Percentiles rank a stretch among this genome's conserved stretches.
Evolutionary conservation across 1,140 invertebrate genomes (phyloP).

Genomic region (Listronotus oregonensis): DNA sequence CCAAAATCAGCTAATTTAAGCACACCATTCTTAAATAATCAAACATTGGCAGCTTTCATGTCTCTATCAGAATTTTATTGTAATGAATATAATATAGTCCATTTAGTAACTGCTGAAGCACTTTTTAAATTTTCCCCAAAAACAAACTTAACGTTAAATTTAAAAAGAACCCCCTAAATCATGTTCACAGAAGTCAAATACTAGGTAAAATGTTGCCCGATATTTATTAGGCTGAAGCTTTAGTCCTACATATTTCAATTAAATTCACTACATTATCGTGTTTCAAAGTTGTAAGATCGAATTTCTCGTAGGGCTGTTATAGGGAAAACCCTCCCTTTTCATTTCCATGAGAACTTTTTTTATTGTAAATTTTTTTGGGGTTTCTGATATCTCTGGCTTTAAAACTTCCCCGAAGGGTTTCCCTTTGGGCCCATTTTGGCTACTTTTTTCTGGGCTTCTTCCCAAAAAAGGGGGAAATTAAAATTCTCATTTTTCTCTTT

Average conservation of each 20-base stretch:
- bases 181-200: constrained; percentile 99
- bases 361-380: constrained; percentile 89
- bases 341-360: constrained; percentile 99
- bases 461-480: constrained; percentile 88
- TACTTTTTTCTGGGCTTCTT: constrained; percentile 90
- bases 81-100: constrained; percentile 97
- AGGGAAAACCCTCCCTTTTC: constrained; percentile 99
- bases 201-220: constrained; percentile 93
- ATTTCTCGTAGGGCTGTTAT: constrained; percentile 98
- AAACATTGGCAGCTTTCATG: constrained; percentile 99
- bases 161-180: constrained; percentile 97
- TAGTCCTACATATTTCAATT: constrained; percentile 94
- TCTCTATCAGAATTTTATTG: constrained; percentile 95
- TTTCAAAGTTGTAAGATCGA: constrained; percentile 95
- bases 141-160: constrained; percentile 95
- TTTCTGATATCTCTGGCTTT: constrained; percentile 89
- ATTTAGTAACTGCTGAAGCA: constrained; percentile 96
- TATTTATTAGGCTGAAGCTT: constrained; percentile 87
- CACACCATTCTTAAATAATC: constrained; percentile 95
- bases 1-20: constrained; percentile 92
- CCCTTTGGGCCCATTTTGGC: constrained; percentile 99
- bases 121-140: constrained; percentile 97
- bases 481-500: constrained; percentile 89
- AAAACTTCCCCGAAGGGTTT: constrained; percentile 98
- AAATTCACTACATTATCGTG: constrained; percentile 98